Conservation (phyloP, 2,113 vertebrate species). For the Eubucco bourcierii region DNA sequence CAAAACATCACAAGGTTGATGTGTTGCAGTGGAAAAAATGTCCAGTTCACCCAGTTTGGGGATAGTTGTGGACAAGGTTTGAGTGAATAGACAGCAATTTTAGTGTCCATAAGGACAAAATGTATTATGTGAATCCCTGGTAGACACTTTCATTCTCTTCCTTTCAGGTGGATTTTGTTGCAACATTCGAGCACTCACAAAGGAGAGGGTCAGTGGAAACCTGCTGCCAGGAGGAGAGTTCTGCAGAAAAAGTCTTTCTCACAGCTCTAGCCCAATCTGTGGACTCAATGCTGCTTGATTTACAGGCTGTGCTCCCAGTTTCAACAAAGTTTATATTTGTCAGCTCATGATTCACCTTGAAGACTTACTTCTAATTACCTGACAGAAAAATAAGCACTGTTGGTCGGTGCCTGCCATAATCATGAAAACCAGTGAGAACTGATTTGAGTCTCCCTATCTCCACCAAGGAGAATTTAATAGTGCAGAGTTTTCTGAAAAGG, state of each 20-base stretch:
- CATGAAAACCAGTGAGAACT: neutral
- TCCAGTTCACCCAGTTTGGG: neutral
- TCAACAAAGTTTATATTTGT: neutral
- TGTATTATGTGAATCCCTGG: fast-evolving
- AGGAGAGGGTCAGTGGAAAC: neutral
- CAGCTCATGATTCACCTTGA: neutral
- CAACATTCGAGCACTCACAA: neutral
- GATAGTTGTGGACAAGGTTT: neutral
- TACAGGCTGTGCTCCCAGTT: neutral
- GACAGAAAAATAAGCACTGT: neutral
- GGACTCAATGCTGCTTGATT: neutral
- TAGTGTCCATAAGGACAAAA: neutral
- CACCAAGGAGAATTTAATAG: neutral
- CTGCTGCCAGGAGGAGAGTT: neutral
- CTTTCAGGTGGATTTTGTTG: neutral
- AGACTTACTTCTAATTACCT: neutral
- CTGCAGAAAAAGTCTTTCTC: neutral
- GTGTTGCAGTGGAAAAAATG: neutral
- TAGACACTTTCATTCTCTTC: neutral
- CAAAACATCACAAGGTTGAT: neutral
- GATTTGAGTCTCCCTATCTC: neutral
- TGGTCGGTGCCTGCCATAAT: neutral
- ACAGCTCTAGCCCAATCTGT: neutral
- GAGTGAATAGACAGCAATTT: neutral
- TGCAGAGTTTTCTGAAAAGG: neutral